Evolutionary conservation across 2,113 vertebrate genomes (phyloP).

Genomic region (Notothenia coriiceps): DNA sequence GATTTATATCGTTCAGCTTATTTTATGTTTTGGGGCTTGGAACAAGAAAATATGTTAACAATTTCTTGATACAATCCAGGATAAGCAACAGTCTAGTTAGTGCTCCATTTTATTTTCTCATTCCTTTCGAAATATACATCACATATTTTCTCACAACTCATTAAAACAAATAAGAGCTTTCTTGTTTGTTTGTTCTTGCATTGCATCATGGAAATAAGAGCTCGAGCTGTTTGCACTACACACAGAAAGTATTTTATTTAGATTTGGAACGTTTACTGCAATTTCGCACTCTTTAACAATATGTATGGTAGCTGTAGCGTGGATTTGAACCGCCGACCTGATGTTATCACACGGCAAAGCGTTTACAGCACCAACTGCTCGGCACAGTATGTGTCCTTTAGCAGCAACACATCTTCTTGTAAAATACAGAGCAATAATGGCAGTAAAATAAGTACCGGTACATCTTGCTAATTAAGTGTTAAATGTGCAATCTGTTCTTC

Average conservation of each 20-base stretch:
- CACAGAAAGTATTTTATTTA: conserved; percentile 28
- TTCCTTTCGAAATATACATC: conserved; percentile 26
- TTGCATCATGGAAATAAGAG: conserved; percentile 26
- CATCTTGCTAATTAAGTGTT: conserved; percentile 45
- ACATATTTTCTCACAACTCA: conserved; percentile 54
- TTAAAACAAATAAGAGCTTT: conserved; percentile 52
- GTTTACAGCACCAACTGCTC: conserved; percentile 31
- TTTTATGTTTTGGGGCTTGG: conserved; percentile 3
- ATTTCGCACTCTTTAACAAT: conserved; percentile 19
- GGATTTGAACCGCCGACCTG: conserved; percentile 40
- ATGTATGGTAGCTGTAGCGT: not conserved
- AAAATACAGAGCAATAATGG: conserved; percentile 18
- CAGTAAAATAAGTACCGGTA: not conserved
- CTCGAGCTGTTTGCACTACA: conserved; percentile 19
- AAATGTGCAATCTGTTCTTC: conserved; percentile 17
- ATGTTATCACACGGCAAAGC: conserved; percentile 25
- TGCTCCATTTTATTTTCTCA: conserved; percentile 8
- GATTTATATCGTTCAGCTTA: conserved; percentile 21
- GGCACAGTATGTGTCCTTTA: conserved; percentile 9
- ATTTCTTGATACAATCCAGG: conserved; percentile 13
- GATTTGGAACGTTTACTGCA: conserved; percentile 8
- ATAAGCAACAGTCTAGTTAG: conserved; percentile 25
- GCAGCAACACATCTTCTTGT: conserved; percentile 30
- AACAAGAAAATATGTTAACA: conserved; percentile 1
- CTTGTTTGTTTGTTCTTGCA: conserved; percentile 38